phyloP scores from a whole-genome alignment of 2,797 vertebrate genomes.

The Muraenolepis orangiensis region DNA sequence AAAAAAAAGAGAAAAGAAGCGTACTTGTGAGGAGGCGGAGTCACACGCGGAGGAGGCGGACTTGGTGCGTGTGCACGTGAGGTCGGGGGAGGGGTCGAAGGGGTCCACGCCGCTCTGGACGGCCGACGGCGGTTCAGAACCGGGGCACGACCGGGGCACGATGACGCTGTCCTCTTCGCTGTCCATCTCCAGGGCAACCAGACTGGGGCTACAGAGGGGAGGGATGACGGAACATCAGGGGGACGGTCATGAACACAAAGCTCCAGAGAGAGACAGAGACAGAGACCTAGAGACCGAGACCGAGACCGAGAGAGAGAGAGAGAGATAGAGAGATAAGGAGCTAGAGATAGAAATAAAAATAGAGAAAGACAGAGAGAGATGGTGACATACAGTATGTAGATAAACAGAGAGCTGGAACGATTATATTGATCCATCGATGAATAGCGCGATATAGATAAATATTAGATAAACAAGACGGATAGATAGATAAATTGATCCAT shows the following conservation, averaged over 20 bases:
- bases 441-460: too few species aligned
- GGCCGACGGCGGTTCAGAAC: conserved; percentile 48
- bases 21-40: conserved; percentile 73
- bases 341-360: too few species aligned
- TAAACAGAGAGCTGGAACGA: too few species aligned
- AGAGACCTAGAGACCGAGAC: not conserved
- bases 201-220: conserved; percentile 75
- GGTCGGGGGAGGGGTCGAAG: conserved; percentile 49
- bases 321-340: too few species aligned
- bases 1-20: too few species aligned
- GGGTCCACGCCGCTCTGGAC: conserved; percentile 61
- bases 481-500: too few species aligned
- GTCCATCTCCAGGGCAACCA: conserved; percentile 86
- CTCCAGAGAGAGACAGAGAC: not conserved
- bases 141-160: conserved; percentile 46
- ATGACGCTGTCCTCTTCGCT: conserved; percentile 72
- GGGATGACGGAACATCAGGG: conserved; percentile 1
- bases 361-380: too few species aligned
- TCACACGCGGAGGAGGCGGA: conserved; percentile 73
- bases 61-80: conserved; percentile 70
- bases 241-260: not conserved
- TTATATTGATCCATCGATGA: too few species aligned
- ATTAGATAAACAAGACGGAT: too few species aligned
- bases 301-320: not conserved
- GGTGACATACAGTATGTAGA: too few species aligned